Percentiles rank a stretch among this genome's conserved stretches.
These are phyloP conservation scores for Actenoides lindsayi DNA, from an alignment of 2,113 vertebrate genomes.

Conservation along the genomic window DNA sequence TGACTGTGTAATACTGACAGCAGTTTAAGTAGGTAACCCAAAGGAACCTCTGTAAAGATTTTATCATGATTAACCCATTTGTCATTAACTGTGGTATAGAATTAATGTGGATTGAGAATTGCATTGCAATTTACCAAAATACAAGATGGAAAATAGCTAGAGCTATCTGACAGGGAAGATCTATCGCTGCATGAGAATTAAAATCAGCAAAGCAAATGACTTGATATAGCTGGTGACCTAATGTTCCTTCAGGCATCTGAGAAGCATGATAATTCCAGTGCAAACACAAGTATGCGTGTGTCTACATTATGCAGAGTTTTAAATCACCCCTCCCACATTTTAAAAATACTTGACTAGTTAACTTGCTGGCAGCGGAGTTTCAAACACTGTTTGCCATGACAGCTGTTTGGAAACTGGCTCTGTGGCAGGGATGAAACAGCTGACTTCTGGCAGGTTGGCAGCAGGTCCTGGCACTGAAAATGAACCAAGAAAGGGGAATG, in stretches of 20 bases:
- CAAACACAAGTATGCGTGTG: background rate
- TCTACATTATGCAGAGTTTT: background rate
- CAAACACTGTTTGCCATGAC: background rate
- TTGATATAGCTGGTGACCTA: constrained; percentile 38
- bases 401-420: constrained; percentile 36
- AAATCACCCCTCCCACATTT: background rate
- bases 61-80: constrained; percentile 51
- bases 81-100: constrained; percentile 21
- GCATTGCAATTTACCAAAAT: constrained; percentile 15
- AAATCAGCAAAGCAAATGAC: constrained; percentile 39
- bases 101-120: constrained; percentile 34
- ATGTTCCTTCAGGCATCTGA: background rate
- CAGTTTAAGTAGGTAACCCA: constrained; percentile 34
- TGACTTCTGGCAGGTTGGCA: background rate
- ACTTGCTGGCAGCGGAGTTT: background rate
- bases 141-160: constrained; percentile 13
- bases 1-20: constrained; percentile 1
- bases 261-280: background rate
- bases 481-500: background rate
- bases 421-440: background rate
- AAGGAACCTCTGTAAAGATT: constrained; percentile 33
- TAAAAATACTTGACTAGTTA: background rate
- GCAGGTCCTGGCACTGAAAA: background rate
- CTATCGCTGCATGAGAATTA: background rate
- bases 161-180: constrained; percentile 27